phyloP scores from a whole-genome alignment of 2,888 invertebrate species.

The Zootermopsis nevadensis region DNA sequence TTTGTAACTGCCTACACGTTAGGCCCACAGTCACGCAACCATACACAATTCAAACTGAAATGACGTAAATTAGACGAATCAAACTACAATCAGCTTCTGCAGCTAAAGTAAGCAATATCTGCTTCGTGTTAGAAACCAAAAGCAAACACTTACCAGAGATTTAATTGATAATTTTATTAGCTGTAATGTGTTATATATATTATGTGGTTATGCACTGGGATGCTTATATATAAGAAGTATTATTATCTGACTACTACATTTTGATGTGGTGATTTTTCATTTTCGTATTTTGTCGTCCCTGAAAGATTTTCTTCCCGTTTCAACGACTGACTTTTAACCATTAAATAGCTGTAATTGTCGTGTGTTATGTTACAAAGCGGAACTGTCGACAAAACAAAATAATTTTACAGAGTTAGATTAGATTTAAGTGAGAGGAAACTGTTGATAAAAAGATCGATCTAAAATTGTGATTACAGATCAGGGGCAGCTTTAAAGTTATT shows the following conservation, averaged over 20 bases:
- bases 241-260: not conserved
- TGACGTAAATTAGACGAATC: not conserved
- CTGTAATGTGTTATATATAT: not conserved
- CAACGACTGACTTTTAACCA: slow-evolving; percentile 1
- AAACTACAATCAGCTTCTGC: not conserved
- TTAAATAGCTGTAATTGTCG: not conserved
- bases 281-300: slow-evolving; percentile 11
- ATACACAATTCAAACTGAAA: not conserved
- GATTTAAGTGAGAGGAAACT: not conserved
- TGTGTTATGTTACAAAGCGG: not conserved
- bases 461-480: not conserved
- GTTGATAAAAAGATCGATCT: not conserved
- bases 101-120: not conserved
- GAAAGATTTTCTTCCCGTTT: not conserved
- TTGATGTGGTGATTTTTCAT: not conserved
- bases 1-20: not conserved
- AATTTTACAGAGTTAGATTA: not conserved
- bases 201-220: too few species aligned
- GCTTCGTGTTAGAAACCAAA: not conserved
- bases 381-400: not conserved
- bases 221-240: too few species aligned
- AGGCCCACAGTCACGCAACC: not conserved
- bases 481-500: not conserved
- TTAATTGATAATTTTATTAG: slow-evolving; percentile 20
- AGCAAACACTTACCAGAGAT: not conserved